A percentile compares a stretch with the other conserved stretches of the same genome.
These are phyloP conservation scores for Blennius ocellaris DNA, from an alignment of 2,113 vertebrate species.

Conservation along the genomic window DNA sequence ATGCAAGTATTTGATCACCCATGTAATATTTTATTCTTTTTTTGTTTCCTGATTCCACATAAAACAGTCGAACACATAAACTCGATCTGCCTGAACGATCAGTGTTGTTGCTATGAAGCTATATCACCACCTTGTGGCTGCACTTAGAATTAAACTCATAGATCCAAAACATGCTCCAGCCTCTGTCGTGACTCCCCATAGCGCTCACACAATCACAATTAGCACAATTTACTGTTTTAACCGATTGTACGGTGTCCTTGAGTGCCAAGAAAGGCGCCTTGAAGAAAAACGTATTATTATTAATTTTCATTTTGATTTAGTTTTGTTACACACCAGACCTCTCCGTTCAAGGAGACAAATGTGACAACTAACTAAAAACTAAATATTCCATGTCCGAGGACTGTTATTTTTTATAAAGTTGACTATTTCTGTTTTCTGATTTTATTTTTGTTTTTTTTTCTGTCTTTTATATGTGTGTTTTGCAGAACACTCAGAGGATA, in stretches of 20 bases:
- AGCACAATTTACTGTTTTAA: no score
- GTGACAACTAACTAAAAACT: no score
- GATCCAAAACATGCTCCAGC: no score
- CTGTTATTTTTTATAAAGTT: background rate
- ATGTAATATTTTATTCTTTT: background rate
- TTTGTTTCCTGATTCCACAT: background rate
- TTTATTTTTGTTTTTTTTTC: slow-evolving; percentile 21
- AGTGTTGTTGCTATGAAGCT: slow-evolving; percentile 25
- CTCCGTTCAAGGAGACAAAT: no score
- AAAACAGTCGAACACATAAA: slow-evolving; percentile 1
- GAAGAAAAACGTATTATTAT: background rate
- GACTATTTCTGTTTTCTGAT: background rate
- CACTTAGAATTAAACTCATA: slow-evolving; percentile 3
- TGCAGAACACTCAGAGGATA: slow-evolving; percentile 94
- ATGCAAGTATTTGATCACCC: background rate
- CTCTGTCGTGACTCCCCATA: no score
- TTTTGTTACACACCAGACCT: no score
- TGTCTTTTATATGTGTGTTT: slow-evolving; percentile 45
- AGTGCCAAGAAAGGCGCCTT: no score
- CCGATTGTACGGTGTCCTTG: no score
- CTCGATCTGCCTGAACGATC: background rate
- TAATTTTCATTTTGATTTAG: background rate
- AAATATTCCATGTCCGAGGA: no score
- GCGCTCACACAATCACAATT: no score
- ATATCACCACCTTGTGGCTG: slow-evolving; percentile 66